Evolutionary conservation across 1,140 invertebrate species (phyloP), one percentile per base, ranked within the genome.

Genomic region (Drosophila ironensis): DNA sequence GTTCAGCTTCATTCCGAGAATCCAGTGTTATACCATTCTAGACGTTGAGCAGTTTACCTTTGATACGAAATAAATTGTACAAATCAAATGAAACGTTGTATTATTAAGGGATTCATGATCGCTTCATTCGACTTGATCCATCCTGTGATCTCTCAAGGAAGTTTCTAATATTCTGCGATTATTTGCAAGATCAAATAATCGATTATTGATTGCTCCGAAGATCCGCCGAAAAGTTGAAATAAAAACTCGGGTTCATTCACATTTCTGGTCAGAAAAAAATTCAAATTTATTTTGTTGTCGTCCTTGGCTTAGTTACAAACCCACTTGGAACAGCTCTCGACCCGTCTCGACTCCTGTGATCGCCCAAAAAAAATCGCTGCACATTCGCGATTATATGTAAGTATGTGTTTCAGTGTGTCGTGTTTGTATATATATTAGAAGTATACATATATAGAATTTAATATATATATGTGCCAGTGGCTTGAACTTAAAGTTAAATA

Each of bases 211-310:
- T 33, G n/a, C n/a, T 4, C 4, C 4, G 7, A 14, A 30, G 25
- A 2, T 27, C 25, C 25, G 1, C 25, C 25, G 28, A 9, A 2
- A 4, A 22, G 2, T 22, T 3, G 3, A 22, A 52, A 20, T 22
- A 17, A 40, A 3, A 38, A 57, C 30, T 24, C 14, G 5, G n/a
- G n/a, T n/a, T 1, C 5, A 12, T 5, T 41, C 2, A 8, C 8
- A 25, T 22, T 72, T 64, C 50, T 71, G 33, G 45, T 72, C 67
- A 64, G 69, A 72, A 72, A 72, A n/a, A 72, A 72, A 64, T 54
- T 44, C 9, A 50, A 72, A 46, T 66, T 72, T 71, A 71, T 71
- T 71, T 71, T 47, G 20, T 22, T 5, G 20, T 53, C 63, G 42
- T 61, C 42, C 38, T 46, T 53, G 14, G 16, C 40, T 9, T 54